Evolutionary conservation across 2,113 vertebrate genomes (phyloP).

Genomic region (Halichoeres trimaculatus): DNA sequence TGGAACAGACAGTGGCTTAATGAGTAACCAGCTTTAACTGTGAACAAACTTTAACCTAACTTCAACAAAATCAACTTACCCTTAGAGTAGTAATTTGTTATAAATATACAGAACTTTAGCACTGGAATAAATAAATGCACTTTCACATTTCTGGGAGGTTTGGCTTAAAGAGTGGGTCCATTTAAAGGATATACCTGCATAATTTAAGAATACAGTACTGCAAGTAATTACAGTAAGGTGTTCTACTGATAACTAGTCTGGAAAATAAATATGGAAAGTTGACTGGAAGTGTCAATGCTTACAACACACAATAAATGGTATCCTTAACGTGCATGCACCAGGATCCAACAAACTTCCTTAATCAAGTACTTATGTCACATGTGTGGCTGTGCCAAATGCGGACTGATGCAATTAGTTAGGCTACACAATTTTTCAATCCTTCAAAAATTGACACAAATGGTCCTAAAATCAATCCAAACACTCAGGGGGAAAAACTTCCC

Average conservation of each 20-base stretch:
- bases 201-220: neutral
- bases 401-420: constrained; percentile 63
- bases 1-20: constrained; percentile 29
- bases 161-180: neutral
- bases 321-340: constrained; percentile 22
- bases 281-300: constrained; percentile 1
- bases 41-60: constrained; percentile 18
- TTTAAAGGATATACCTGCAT: neutral
- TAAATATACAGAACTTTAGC: constrained; percentile 28
- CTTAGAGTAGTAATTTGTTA: constrained; percentile 3
- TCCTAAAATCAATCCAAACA: constrained; percentile 39
- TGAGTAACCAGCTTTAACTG: constrained; percentile 16
- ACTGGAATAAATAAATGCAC: constrained; percentile 3
- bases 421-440: constrained; percentile 58
- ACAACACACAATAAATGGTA: neutral
- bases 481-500: neutral
- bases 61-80: constrained; percentile 12
- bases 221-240: neutral
- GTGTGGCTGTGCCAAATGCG: constrained; percentile 43
- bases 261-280: neutral
- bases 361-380: constrained; percentile 52
- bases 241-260: constrained; percentile 12
- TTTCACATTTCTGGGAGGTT: neutral
- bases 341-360: constrained; percentile 50
- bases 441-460: constrained; percentile 47